Base-by-base conservation (phyloP, 2,797 vertebrate species). In the Anguilla megastoma region DNA sequence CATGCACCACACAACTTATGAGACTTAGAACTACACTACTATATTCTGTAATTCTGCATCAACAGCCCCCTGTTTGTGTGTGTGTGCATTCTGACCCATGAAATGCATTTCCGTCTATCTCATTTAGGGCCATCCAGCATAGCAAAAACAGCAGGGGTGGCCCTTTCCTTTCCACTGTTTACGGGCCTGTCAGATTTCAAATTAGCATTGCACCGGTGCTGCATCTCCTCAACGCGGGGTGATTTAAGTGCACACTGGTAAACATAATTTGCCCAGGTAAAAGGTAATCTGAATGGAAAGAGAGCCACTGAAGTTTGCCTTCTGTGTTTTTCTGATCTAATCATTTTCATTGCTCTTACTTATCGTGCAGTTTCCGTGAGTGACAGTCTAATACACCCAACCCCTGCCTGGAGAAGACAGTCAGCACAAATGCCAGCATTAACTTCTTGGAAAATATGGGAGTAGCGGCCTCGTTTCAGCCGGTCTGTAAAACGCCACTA, bases 91-190 rank as follows among this genome's bases (percentile, higher is more conserved):
- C 82, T 87, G 86, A 83, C 50, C 60, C 83, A 87, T 89, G 88
- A 86, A 90, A 89, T 86, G 50, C 24, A 69, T 87, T 90, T 86
- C 86, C 79, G 58, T 50, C 76, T 80, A 63, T 86, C 87, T 36
- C 58, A 83, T 63, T 80, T 45, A 85, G 16, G 85, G 88, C n/a
- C 88, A 10, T 14, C 41, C n/a, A 36, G 36, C 71, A 80, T 52
- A 10, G 50, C 82, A 66, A 86, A 86, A 54, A 63, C n/a, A 85
- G 60, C 85, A 54, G 50, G 74, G 18, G 45, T 41, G 33, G 87
- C 52, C 71, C 48, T n/a, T 84, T 84, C n/a, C 5, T 58, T 85
- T 85, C 48, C 27, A 10, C 33, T 63, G 84, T 41, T 85, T 85
- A 63, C 54, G 1, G 54, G 33, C 45, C 52, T 85, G 54, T 85